Base-by-base conservation (phyloP, 2,797 vertebrate genomes). In the Trachurus trachurus region DNA sequence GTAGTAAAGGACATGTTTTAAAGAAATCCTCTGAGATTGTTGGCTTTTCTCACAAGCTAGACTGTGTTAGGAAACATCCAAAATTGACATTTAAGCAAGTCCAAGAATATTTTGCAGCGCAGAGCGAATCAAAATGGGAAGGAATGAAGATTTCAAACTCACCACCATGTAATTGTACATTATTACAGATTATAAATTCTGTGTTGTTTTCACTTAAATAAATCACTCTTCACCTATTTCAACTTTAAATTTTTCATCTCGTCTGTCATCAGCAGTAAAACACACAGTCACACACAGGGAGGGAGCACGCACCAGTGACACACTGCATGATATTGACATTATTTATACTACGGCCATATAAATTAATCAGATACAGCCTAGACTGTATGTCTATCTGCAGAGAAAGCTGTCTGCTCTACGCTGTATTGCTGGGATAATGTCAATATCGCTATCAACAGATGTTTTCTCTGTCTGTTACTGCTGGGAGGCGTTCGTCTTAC, bases 1-100 rank as follows among this genome's bases (percentile, higher is more conserved):
- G 68, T 71, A 74, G 73, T 74, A 84, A 82, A 84, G 81, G 84
- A 85, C 60, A 88, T 78, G 81, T 89, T 80, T 26, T 26, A 26
- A 26, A 26, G 26, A 26, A 1, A 68, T 80, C 13, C 58, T 52
- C 64, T 15, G 54, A 66, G 78, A 81, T 70, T 80, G 59, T 75
- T 76, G 50, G 40, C 66, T 78, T 84, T 81, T 85, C 62, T 80
- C 54, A 75, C 74, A 89, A 76, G 56, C 49, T 9, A 75, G 71
- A 72, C 64, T 15, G 15, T 71, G 67, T 79, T 34, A 52, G 65
- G 47, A 83, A 83, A 76, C 65, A 67, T 73, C 75, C 1, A 31
- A 66, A 81, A 66, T 50, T 9, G 11, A 42, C 66, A 47, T 53
- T 62, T 62, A 17, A 66, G 31, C 59, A n/a, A 1, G 50, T 53